Evolutionary conservation across 2,113 vertebrate genomes (phyloP).

Genomic region (Trinectes maculatus): DNA sequence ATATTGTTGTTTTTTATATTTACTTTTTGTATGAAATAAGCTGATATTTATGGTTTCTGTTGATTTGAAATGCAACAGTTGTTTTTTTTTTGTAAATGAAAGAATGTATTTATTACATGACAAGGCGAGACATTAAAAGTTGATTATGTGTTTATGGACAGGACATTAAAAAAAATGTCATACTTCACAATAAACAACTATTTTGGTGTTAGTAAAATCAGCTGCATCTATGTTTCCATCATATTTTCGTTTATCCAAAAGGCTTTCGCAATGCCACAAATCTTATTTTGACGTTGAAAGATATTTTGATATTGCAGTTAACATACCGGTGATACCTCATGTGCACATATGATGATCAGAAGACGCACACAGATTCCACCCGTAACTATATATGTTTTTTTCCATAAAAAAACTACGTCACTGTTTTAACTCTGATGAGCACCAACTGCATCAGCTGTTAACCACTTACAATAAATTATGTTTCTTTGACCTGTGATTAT

Average conservation of each 20-base stretch:
- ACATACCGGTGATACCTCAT: constrained; percentile 63
- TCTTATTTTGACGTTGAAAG: constrained; percentile 18
- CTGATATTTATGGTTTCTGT: constrained; percentile 72
- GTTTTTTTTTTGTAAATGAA: constrained; percentile 45
- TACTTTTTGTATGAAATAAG: constrained; percentile 53
- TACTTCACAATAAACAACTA: constrained; percentile 44
- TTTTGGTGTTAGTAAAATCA: constrained; percentile 36
- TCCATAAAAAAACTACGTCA: constrained; percentile 5
- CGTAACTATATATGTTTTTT: constrained; percentile 29
- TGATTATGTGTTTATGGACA: constrained; percentile 29
- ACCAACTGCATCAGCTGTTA: neutral
- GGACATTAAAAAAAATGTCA: constrained; percentile 48
- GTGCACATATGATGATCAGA: constrained; percentile 43
- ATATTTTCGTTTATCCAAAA: constrained; percentile 18
- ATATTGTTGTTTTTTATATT: constrained; percentile 11
- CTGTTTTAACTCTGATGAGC: neutral
- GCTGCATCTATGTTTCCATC: constrained; percentile 42
- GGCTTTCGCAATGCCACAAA: constrained; percentile 13
- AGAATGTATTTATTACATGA: constrained; percentile 69
- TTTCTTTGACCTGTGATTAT: constrained; percentile 39
- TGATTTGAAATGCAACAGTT: constrained; percentile 51
- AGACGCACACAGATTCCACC: constrained; percentile 33
- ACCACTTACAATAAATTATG: constrained; percentile 14
- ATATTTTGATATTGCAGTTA: constrained; percentile 24
- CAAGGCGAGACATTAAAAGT: constrained; percentile 28